Conservation (phyloP, 2,113 vertebrate species). For the Choloepus hoffmanni region DNA sequence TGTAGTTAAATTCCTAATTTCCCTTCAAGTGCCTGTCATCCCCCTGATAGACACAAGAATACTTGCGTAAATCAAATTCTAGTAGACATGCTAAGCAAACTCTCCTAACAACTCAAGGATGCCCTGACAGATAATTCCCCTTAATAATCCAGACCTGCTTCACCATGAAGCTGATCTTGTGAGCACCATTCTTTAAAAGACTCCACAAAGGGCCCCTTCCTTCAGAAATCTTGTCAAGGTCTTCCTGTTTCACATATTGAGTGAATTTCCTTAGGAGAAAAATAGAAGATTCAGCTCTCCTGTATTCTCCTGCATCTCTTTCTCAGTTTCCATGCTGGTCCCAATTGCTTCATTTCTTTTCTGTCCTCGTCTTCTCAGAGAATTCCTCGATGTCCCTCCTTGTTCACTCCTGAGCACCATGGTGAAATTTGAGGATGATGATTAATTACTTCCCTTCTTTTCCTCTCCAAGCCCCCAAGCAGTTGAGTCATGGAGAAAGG, state of each 20-base stretch:
- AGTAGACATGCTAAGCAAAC: neutral
- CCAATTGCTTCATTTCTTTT: neutral
- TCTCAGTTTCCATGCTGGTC: neutral
- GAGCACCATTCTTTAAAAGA: neutral
- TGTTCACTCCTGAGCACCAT: neutral
- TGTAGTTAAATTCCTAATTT: neutral
- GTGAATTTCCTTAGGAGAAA: neutral
- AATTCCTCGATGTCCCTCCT: neutral
- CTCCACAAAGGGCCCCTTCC: neutral
- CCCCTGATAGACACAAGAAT: neutral
- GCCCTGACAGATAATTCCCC: neutral
- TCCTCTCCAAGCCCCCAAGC: neutral
- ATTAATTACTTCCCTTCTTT: neutral
- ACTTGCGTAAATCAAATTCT: constrained; percentile 21
- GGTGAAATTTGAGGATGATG: neutral
- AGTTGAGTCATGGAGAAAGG: neutral
- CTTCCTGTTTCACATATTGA: neutral
- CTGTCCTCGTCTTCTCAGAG: neutral
- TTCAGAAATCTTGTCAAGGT: neutral
- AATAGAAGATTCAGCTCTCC: neutral
- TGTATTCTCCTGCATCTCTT: neutral
- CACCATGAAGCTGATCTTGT: neutral
- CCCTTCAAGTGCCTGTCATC: neutral
- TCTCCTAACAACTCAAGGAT: neutral
- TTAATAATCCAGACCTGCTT: neutral